phyloP scores from a whole-genome alignment of 2,888 invertebrate species.

The Nomada hirtipes region DNA sequence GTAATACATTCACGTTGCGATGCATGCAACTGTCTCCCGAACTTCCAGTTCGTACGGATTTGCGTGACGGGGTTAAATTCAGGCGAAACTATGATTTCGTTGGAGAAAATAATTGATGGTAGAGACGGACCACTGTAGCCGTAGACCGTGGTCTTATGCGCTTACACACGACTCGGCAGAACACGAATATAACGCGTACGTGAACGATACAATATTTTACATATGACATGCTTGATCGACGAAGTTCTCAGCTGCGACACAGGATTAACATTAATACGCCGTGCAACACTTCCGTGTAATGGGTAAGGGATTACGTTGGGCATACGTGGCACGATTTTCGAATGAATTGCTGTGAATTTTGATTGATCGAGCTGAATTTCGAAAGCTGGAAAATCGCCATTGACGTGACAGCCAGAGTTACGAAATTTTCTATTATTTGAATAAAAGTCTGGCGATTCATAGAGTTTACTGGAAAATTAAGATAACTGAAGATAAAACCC shows the following conservation, averaged over 20 bases:
- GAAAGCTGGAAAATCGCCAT: background rate
- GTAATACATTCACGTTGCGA: background rate
- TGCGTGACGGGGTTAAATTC: background rate
- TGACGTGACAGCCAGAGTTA: background rate
- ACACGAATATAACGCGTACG: slow-evolving; percentile 1
- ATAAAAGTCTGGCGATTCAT: no score
- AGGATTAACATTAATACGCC: slow-evolving; percentile 35
- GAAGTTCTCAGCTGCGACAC: slow-evolving; percentile 12
- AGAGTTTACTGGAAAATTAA: no score
- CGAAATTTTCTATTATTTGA: no score
- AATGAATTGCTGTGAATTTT: background rate
- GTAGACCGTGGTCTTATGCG: background rate
- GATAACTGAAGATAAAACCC: no score
- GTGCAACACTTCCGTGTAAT: background rate
- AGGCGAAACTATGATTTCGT: background rate
- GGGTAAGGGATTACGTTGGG: slow-evolving; percentile 5
- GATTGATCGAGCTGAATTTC: background rate
- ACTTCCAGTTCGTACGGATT: background rate
- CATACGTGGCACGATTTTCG: slow-evolving; percentile 15
- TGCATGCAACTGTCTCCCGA: background rate
- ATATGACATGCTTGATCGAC: background rate
- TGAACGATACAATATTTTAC: background rate
- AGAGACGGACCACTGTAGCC: background rate
- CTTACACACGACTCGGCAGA: background rate
- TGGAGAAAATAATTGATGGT: background rate